These are phyloP conservation scores for Scaptomyza pallida DNA, from an alignment of 1,140 invertebrate genomes.

Conservation along the genomic window DNA sequence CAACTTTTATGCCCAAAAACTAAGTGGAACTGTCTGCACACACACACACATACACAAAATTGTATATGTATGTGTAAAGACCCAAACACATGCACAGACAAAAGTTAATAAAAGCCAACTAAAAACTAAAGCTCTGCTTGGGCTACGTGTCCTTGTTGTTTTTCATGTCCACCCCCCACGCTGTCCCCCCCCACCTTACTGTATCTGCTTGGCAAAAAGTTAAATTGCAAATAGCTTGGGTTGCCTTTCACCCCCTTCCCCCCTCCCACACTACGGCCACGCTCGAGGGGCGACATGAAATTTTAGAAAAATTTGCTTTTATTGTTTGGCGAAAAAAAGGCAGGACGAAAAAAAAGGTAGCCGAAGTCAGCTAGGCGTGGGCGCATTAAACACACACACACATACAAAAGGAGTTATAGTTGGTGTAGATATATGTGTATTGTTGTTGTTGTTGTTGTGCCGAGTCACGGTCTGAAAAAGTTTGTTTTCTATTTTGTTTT, in stretches of 20 bases:
- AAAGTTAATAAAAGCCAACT: constrained; percentile 81
- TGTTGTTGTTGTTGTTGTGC: constrained; percentile 5
- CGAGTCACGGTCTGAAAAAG: constrained; percentile 47
- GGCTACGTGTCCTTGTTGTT: constrained; percentile 71
- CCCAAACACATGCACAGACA: constrained; percentile 45
- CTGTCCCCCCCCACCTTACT: too few relatives aligned
- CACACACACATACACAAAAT: constrained; percentile 5
- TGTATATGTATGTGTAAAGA: constrained; percentile 17
- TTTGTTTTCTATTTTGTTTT: constrained; percentile 18
- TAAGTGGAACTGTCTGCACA: constrained; percentile 60
- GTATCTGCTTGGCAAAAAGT: constrained; percentile 58
- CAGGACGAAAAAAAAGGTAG: constrained; percentile 2
- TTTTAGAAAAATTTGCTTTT: constrained; percentile 80
- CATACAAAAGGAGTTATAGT: constrained; percentile 1
- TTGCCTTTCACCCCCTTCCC: constrained; percentile 32
- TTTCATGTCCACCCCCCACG: constrained; percentile 39
- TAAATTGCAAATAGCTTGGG: constrained; percentile 80
- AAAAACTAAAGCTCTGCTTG: constrained; percentile 75
- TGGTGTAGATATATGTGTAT: constrained; percentile 1
- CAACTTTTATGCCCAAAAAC: constrained; percentile 74
- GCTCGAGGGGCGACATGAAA: constrained; percentile 59
- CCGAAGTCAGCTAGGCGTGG: constrained; percentile 35
- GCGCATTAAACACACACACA: constrained; percentile 59
- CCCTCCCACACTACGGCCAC: not conserved
- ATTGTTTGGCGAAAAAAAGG: constrained; percentile 69